A percentile compares a stretch with the other conserved stretches of the same genome.
These are phyloP conservation scores for Struthidea cinerea DNA, from an alignment of 2,113 vertebrate genomes.

Conservation along the genomic window DNA sequence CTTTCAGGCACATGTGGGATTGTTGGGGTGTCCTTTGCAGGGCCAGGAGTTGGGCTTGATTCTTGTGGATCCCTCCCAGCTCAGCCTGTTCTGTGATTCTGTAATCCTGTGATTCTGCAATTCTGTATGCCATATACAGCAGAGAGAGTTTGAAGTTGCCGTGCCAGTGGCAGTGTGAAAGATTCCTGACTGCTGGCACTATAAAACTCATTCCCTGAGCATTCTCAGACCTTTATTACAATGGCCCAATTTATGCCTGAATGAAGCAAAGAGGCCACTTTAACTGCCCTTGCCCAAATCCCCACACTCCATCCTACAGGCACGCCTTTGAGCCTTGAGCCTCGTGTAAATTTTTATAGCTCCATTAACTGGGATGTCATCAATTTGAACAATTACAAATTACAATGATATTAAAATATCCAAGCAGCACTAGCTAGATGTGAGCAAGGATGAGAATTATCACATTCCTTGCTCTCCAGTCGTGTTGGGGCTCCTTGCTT, in stretches of 20 bases:
- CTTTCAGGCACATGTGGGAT: background rate
- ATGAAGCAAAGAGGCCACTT: background rate
- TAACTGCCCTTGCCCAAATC: background rate
- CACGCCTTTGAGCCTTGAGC: background rate
- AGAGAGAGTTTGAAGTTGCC: background rate
- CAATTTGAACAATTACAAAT: conserved; percentile 14
- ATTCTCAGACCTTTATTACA: background rate
- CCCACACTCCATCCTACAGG: background rate
- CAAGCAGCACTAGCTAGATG: background rate
- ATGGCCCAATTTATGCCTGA: background rate
- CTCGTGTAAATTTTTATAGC: background rate
- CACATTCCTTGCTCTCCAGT: background rate
- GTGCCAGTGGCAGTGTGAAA: background rate
- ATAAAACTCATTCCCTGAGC: background rate
- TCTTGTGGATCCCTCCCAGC: background rate
- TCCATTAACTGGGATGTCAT: background rate
- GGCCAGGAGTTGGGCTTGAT: background rate
- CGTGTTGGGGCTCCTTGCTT: background rate
- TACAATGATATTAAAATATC: background rate
- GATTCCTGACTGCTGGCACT: background rate
- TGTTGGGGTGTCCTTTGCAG: background rate
- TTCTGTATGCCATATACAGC: background rate
- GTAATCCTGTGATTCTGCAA: background rate
- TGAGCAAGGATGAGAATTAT: background rate
- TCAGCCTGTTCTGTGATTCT: background rate